These are phyloP conservation scores for Porites lutea DNA, from an alignment of 64 coral and sea anemone species.

Conservation along the genomic window DNA sequence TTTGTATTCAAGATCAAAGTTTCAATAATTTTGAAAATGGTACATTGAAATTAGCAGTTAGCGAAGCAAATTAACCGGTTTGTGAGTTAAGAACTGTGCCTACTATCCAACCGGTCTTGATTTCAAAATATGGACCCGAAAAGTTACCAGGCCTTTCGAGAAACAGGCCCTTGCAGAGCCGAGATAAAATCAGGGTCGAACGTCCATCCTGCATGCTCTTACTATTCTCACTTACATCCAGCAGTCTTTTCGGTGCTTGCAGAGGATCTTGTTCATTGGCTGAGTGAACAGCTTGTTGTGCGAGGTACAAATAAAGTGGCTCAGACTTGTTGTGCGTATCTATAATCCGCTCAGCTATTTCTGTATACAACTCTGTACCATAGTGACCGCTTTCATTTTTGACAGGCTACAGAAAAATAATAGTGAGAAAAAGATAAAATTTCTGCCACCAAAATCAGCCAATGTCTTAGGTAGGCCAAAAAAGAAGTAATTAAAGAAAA, in stretches of 20 bases:
- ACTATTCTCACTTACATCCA: conserved; percentile 52
- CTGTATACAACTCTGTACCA: conserved; percentile 73
- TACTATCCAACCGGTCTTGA: too few relatives aligned
- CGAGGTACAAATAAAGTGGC: conserved; percentile 73
- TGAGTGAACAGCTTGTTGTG: conserved; percentile 78
- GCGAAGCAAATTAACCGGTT: too few relatives aligned
- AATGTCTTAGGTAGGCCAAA: neutral
- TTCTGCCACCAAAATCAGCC: neutral
- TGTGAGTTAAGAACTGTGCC: too few relatives aligned
- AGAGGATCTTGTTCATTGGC: conserved; percentile 59
- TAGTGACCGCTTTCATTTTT: conserved; percentile 66
- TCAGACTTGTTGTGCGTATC: conserved; percentile 57
- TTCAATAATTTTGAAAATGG: too few relatives aligned
- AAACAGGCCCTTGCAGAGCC: too few relatives aligned
- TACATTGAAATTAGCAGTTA: too few relatives aligned
- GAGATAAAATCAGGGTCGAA: too few relatives aligned
- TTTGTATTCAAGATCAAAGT: too few relatives aligned
- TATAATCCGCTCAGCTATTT: conserved; percentile 66
- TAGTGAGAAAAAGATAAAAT: neutral
- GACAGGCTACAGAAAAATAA: conserved; percentile 25
- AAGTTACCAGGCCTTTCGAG: too few relatives aligned
- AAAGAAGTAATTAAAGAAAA: too few relatives aligned
- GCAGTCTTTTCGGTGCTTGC: conserved; percentile 63
- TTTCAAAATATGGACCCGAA: too few relatives aligned
- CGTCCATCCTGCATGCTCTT: too few relatives aligned